Percentiles rank a stretch among this genome's conserved stretches.
Conservation (phyloP, 2,888 invertebrate genomes). For the Incurvaria masculella region DNA sequence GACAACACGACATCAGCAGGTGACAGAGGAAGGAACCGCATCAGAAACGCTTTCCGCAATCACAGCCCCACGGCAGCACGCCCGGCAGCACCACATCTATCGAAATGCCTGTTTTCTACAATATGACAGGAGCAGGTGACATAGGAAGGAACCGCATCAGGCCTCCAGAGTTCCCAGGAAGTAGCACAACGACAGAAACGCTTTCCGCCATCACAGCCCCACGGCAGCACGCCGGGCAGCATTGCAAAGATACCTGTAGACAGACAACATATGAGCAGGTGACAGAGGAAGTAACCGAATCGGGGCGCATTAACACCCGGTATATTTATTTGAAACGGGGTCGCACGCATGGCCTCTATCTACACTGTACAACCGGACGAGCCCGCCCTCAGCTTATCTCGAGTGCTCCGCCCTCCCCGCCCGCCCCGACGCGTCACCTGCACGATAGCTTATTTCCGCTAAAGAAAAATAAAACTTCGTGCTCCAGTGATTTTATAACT, state of each 20-base stretch:
- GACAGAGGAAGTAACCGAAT: slow-evolving; percentile 85
- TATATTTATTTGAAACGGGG: too few relatives aligned
- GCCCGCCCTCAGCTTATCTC: too few relatives aligned
- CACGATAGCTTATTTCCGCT: too few relatives aligned
- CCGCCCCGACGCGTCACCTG: too few relatives aligned
- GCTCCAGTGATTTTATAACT: too few relatives aligned
- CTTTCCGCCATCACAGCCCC: slow-evolving; percentile 63
- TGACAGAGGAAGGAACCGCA: slow-evolving; percentile 85
- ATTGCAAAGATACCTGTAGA: slow-evolving; percentile 71
- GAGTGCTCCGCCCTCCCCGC: too few relatives aligned
- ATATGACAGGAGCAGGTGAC: slow-evolving; percentile 77
- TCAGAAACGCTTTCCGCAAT: slow-evolving; percentile 68
- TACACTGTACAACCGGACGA: too few relatives aligned
- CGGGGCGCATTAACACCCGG: too few relatives aligned
- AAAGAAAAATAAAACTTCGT: too few relatives aligned
- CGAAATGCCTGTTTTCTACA: slow-evolving; percentile 65
- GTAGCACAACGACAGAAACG: slow-evolving; percentile 81
- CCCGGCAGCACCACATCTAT: slow-evolving; percentile 74
- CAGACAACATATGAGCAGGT: slow-evolving; percentile 56
- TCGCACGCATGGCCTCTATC: too few relatives aligned
- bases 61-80: slow-evolving; percentile 73
- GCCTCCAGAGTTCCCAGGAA: slow-evolving; percentile 79
- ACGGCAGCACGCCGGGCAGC: slow-evolving; percentile 76
- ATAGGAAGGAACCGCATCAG: slow-evolving; percentile 85
- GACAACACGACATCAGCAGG: slow-evolving; percentile 49